Evolutionary conservation across 2,113 vertebrate species (phyloP), one percentile per base, ranked within the genome.

Genomic region (Drymodes brunneopygia): DNA sequence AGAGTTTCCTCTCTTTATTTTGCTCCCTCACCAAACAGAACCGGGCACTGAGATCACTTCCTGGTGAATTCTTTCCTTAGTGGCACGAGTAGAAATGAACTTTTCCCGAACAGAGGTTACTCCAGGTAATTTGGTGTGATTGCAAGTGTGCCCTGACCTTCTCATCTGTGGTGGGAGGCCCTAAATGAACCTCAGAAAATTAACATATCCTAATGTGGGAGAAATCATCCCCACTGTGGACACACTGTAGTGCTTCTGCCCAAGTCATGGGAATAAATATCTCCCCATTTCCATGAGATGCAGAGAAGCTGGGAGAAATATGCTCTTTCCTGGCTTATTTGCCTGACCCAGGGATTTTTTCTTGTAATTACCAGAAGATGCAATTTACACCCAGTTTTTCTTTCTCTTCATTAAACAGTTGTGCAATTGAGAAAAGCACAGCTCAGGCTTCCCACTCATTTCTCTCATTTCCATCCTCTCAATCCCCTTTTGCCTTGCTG

Each of bases 1-100:
- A 72, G 90, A 75, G 51, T 94, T 93, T 88, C 74, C 81, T 96
- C 22, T 57, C 81, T 81, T 82, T 71, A 42, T 93, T 80, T 77
- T 79, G 12, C 17, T 66, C 51, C 54, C 35, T 28, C 60, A 81
- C 48, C 28, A 67, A 83, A 20, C 4, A 57, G 57, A 83, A 24
- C 42, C 14, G 60, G 51, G 48, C 51, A 29, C 44, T 86, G 82
- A 95, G 85, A 86, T 96, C 79, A 73, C 75, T 92, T 96, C 92
- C 88, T 74, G 15, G 47, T 35, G 15, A 83, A 64, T 74, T 86
- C 20, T 80, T 94, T 65, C 61, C 50, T 47, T 50, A 62, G 21
- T 93, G 79, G 29, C 51, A 35, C 1, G 24, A 74, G 51, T 21
- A 42, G 45, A 70, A 93, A 70, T 65, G 10, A 42, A 50, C 42